Percentiles rank a stretch among this genome's conserved stretches.
Conservation (phyloP, 2,113 vertebrate species). For the Platycercus adscitus region DNA sequence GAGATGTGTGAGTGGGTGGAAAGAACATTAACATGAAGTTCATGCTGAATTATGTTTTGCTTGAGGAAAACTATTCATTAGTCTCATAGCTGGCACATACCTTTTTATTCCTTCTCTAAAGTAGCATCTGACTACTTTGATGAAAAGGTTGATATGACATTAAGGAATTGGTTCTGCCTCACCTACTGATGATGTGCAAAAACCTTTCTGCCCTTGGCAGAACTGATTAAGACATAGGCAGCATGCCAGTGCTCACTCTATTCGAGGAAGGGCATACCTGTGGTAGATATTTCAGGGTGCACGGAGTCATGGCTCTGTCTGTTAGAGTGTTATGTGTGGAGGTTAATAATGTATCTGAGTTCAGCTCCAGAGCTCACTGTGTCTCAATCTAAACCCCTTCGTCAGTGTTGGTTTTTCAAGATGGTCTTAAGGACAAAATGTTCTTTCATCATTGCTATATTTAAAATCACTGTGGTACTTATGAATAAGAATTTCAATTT, state of each 20-base stretch:
- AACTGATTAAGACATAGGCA: not conserved
- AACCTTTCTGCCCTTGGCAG: conserved; percentile 46
- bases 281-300: not conserved
- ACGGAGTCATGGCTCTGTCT: not conserved
- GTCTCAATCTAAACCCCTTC: not conserved
- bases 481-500: not conserved
- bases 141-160: conserved; percentile 58
- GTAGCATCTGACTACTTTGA: conserved; percentile 38
- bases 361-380: not conserved
- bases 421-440: not conserved
- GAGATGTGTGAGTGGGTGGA: conserved; percentile 54
- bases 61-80: conserved; percentile 60
- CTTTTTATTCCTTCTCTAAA: conserved; percentile 42
- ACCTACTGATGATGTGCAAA: conserved; percentile 10
- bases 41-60: conserved; percentile 59
- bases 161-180: conserved; percentile 57
- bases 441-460: not conserved
- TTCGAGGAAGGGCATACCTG: not conserved
- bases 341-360: not conserved
- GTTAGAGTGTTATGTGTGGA: not conserved
- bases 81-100: conserved; percentile 42
- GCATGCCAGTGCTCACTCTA: not conserved
- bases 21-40: conserved; percentile 52
- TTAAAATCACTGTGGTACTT: not conserved
- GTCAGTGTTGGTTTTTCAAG: not conserved